Base-by-base conservation (phyloP, 2,113 vertebrate genomes). In the Syngnathus typhle region DNA sequence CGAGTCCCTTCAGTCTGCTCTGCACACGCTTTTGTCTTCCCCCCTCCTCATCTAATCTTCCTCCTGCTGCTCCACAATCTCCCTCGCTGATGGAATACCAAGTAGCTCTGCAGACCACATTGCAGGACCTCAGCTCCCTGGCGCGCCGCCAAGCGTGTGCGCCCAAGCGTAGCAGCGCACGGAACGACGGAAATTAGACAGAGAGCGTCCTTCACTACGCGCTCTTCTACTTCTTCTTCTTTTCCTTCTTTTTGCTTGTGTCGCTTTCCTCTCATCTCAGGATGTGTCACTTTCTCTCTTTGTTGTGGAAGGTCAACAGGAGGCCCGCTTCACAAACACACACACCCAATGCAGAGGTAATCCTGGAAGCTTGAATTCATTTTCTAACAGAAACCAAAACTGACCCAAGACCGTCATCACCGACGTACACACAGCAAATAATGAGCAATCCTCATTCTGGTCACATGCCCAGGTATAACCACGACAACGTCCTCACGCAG, bases 81-180 rank as follows among this genome's bases (percentile, higher is more conserved):
- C 75, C 78, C 77, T 81, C 44, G 19, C 74, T 80, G 69, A 78
- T 59, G 49, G 89, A 90, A 91, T 90, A 90, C 82, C 76, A 90
- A 90, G 82, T 84, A 90, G 88, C 83, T 76, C 71, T 67, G 84
- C 82, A 72, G 81, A 83, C 86, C 79, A 85, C 84, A 89, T 88
- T 89, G 85, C 74, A 82, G 82, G 75, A 84, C 78, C 75, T 72
- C 54, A 70, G 73, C 79, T 80, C 75, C 80, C 71, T 16, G 69
- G 75, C 76, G 81, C 63, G 69, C 69, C 46, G 73, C 11, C 32
- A 27, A n/a, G 61, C 16, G 27, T 8, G 58, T 19, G 58, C 8
- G 1, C 19, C 4, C 54, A 10, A 6, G 52, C 21, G 10, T 55
- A 23, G 1, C 11, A n/a, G 37, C 8, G 36, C 58, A 6, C 8